phyloP scores from a whole-genome alignment of 2,888 invertebrate genomes.

The Andrena marginata region DNA sequence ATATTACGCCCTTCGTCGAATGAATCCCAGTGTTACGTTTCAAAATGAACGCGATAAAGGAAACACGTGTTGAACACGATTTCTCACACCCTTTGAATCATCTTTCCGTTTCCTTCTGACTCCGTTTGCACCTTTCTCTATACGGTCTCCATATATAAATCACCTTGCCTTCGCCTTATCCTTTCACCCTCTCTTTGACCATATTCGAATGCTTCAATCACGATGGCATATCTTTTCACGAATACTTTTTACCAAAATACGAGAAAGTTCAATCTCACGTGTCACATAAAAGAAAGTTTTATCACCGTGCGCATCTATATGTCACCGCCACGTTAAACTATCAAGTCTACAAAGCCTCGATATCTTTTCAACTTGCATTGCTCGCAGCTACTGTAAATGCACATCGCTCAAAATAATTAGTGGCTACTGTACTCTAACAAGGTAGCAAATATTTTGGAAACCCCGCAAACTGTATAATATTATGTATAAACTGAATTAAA shows the following conservation, averaged over 20 bases:
- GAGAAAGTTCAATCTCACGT: not conserved
- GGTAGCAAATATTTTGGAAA: no score
- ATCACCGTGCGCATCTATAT: no score
- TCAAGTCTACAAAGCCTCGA: no score
- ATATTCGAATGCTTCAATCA: constrained; percentile 24
- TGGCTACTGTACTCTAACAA: no score
- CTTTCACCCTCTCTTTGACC: constrained; percentile 32
- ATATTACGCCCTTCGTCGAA: constrained; percentile 56
- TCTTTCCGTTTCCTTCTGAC: constrained; percentile 54
- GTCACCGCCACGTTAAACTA: no score
- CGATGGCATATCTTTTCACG: constrained; percentile 9
- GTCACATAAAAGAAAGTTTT: not conserved
- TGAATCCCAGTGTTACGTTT: constrained; percentile 64
- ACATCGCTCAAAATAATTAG: no score
- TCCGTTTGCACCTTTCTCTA: constrained; percentile 55
- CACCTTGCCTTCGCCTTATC: constrained; percentile 36
- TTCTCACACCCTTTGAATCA: constrained; percentile 57
- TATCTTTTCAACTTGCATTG: no score
- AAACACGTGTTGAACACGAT: constrained; percentile 83
- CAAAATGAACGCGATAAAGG: constrained; percentile 80
- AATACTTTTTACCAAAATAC: constrained; percentile 9
- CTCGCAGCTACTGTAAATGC: no score
- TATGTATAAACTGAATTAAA: no score
- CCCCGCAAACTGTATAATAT: no score
- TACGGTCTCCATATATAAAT: constrained; percentile 54